phyloP scores from a whole-genome alignment of 2,888 invertebrate genomes.

The Ophion slaviceki region DNA sequence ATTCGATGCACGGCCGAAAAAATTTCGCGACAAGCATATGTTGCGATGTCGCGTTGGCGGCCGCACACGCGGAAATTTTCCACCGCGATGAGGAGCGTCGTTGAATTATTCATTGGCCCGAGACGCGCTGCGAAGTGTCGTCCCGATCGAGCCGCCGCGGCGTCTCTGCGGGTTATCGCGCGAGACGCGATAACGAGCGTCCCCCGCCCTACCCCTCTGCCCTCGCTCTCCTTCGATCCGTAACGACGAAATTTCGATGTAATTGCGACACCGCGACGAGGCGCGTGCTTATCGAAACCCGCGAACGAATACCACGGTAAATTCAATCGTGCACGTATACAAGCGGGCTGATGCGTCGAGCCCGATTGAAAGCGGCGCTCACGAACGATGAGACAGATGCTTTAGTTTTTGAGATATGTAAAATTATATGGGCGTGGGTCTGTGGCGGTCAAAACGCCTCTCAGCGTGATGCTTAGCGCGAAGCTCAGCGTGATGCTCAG shows the following conservation, averaged over 20 bases:
- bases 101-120: slow-evolving; percentile 21
- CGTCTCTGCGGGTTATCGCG: slow-evolving; percentile 55
- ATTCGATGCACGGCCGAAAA: not conserved
- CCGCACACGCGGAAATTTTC: slow-evolving; percentile 3
- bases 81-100: slow-evolving; percentile 4
- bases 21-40: not conserved
- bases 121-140: slow-evolving; percentile 10
- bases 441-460: too few species aligned
- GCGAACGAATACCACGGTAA: not conserved
- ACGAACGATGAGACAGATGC: not conserved
- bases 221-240: not conserved
- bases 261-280: not conserved
- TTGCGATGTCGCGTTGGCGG: not conserved
- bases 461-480: too few species aligned
- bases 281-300: not conserved
- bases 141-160: slow-evolving; percentile 40
- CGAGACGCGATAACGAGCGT: slow-evolving; percentile 44
- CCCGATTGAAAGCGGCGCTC: not conserved
- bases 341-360: not conserved
- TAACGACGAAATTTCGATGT: not conserved
- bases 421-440: not conserved
- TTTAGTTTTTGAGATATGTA: not conserved
- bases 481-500: too few species aligned
- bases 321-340: not conserved
- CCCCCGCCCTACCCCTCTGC: not conserved